phyloP scores from a whole-genome alignment of 2,888 invertebrate genomes.

The Abrostola tripartita region DNA sequence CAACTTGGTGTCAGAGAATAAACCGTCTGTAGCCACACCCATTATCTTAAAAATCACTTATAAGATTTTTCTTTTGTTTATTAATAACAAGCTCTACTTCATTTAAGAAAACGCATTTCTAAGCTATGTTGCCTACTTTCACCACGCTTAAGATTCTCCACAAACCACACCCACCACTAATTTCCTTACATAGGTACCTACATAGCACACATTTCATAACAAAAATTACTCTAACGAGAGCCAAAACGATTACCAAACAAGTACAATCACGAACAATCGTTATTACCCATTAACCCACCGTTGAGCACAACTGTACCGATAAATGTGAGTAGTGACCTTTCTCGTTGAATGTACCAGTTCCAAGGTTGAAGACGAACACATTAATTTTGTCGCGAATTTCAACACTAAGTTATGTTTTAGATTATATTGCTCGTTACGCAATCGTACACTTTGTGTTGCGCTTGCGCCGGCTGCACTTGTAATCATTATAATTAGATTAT shows the following conservation, averaged over 20 bases:
- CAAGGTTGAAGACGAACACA: conserved; percentile 46
- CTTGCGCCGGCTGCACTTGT: conserved; percentile 10
- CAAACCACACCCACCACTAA: not conserved
- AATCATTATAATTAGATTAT: conserved; percentile 11
- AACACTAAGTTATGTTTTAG: conserved; percentile 48
- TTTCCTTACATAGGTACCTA: not conserved
- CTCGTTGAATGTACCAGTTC: conserved; percentile 11
- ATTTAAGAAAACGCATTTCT: too few relatives aligned
- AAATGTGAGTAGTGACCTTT: conserved; percentile 45
- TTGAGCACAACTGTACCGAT: conserved; percentile 44
- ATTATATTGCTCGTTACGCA: conserved; percentile 47
- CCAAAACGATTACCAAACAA: conserved; percentile 40
- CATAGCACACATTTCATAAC: not conserved
- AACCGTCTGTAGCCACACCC: too few relatives aligned
- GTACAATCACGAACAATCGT: conserved; percentile 51
- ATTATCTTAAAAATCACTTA: too few relatives aligned
- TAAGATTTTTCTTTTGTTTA: too few relatives aligned
- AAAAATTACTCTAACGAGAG: conserved; percentile 5
- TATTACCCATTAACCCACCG: conserved; percentile 45
- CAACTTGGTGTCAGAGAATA: too few relatives aligned
- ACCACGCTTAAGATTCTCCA: not conserved
- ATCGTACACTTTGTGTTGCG: conserved; percentile 23
- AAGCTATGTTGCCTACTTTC: too few relatives aligned
- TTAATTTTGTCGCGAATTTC: conserved; percentile 57
- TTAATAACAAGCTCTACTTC: too few relatives aligned